Conservation (phyloP, 2,113 vertebrate species). For the Eulacestoma nigropectus region DNA sequence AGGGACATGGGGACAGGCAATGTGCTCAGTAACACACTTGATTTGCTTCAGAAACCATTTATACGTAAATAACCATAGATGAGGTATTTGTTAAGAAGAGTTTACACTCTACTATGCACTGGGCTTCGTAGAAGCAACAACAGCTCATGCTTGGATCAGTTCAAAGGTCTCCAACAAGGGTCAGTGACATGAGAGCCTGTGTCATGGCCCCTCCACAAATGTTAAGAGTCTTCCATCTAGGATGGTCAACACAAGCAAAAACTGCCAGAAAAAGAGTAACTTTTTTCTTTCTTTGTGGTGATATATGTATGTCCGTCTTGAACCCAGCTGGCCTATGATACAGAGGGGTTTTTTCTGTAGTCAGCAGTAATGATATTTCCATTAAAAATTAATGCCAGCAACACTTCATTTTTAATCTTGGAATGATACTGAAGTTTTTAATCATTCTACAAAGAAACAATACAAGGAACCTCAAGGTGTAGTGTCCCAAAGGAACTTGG, state of each 20-base stretch:
- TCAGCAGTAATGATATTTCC: not conserved
- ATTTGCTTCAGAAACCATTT: not conserved
- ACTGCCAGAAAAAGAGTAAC: not conserved
- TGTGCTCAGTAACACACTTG: not conserved
- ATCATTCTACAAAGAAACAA: not conserved
- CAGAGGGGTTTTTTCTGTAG: not conserved
- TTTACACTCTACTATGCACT: not conserved
- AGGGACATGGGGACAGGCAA: not conserved
- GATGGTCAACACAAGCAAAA: not conserved
- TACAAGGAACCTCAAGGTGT: not conserved
- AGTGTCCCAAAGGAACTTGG: not conserved
- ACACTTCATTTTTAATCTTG: not conserved
- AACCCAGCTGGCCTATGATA: not conserved
- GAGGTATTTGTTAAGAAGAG: not conserved
- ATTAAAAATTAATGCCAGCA: not conserved
- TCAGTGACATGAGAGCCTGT: not conserved
- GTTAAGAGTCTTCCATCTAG: not conserved
- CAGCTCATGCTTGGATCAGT: not conserved
- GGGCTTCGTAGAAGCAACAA: not conserved
- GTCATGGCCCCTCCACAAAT: not conserved
- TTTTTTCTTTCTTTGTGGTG: not conserved
- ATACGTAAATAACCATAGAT: not conserved
- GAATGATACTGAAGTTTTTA: not conserved
- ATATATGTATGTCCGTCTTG: not conserved
- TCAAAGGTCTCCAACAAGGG: not conserved